Base-by-base conservation (phyloP, 2,888 invertebrate genomes). In the Peribatodes rhomboidaria region DNA sequence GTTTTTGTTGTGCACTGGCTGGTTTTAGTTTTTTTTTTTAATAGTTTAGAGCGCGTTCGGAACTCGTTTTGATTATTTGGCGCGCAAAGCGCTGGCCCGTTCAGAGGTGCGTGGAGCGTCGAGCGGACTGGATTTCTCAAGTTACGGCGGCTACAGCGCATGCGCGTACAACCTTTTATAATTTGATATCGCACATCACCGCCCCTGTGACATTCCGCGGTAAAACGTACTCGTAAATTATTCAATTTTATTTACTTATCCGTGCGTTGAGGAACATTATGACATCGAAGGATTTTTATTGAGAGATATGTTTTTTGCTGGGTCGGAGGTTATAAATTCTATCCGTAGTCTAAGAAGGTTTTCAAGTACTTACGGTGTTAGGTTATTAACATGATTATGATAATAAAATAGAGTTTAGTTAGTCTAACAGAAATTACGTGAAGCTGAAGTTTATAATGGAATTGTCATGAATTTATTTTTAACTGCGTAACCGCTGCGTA, bases 141-240 rank as follows among this genome's bases (percentile, higher is more conserved):
- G 68, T 71, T 61, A 55, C 8, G 31, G 65, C 54, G 44, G 68
- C 67, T 66, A 84, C 18, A 79, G 88, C 91, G 92, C 92, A 85
- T 90, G 91, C 85, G 87, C 87, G 79, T 74, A 75, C 75, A 85
- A 85, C 83, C 87, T 88, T 88, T 88, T 87, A 90, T 89, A 90
- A 90, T 89, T 88, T 90, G 89, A 90, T 91, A 91, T 90, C 87
- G 86, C 88, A 86, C 88, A 88, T 89, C 88, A 87, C 87, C 87
- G 86, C 87, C 85, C 86, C 85, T 86, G 86, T 89, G 89, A 90
- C 90, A 88, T 87, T 87, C 84, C 85, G 87, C 87, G 87, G 88
- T 85, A 87, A 88, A 89, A 86, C 85, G 84, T 86, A 87, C 86
- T 87, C 85, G 83, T 88, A 86, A 87, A 90, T 90, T 88, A 90